Base-by-base conservation (phyloP, 1,140 invertebrate species). In the Platyscapa corneri region DNA sequence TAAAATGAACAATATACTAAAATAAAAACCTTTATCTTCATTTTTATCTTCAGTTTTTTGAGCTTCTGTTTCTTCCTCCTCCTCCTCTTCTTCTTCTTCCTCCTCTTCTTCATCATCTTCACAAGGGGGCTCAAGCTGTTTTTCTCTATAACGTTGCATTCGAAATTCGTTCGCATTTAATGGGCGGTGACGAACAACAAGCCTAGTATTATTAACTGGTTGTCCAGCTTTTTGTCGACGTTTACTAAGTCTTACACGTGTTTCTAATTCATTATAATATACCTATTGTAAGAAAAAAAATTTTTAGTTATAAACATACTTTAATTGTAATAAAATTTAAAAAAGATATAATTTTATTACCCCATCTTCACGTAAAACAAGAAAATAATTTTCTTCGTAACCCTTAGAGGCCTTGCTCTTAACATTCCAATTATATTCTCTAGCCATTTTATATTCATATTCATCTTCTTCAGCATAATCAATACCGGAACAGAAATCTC, bases 311-410 rank as follows among this genome's bases (percentile, higher is more conserved):
- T 42, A 67, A 67, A 32, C 6, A 77, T 27, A 14, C 37, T 82
- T 32, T 70, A 14, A 53, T 67, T 18, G 20, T 77, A 78, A 46
- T 79, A 78, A n/a, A 49, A 42, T 39, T 67, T 84, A 67, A 60
- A 78, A 46, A 72, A 39, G 30, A 74, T 37, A 1, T 42, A n/a
- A 46, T 76, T 32, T 75, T 34, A 87, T 65, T 86, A 93, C 97
- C 75, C 96, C 97, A 90, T 99, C 97, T 88, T 97, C 96, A 81
- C 98, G 95, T 80, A 99, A 95, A 83, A 99, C 97, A 92, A 99
- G 97, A 93, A 99, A 99, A 92, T 99, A 99, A 92, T 99, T 99
- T 93, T 99, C 99, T 93, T 99, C 98, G 90, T 99, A 99, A 64
- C 98, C 98, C 92, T 99, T 98, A 0, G 97, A 98, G 0, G 97